Evolutionary conservation across 2,113 vertebrate species (phyloP), one percentile per base, ranked within the genome.

Genomic region (Odobenus rosmarus): DNA sequence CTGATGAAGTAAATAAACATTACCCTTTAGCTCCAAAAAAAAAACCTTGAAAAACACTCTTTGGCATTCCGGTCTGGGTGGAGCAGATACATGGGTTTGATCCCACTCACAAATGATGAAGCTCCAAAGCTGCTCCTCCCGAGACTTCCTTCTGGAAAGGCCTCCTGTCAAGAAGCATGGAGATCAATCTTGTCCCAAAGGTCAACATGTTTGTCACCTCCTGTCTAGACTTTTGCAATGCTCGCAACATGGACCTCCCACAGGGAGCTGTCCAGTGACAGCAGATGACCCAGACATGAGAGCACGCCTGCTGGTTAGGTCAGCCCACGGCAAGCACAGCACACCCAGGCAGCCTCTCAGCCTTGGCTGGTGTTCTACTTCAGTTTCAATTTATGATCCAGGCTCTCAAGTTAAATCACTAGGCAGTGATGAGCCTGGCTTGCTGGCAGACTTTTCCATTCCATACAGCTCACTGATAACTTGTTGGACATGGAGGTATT

Each of bases 171-270:
- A 82, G 95, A 98, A 86, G 79, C 51, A 61, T 26, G 16, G 71
- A 97, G 92, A 97, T 97, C 92, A 94, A 96, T 98, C 95, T 90
- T 19, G 0, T 95, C 92, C 84, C 92, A 97, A 98, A 98, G 94
- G 97, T 98, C 97, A 98, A 82, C 4, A 6, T 94, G 85, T 94
- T 96, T 98, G 97, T 98, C 96, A 98, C 96, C 97, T 98, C 96
- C 96, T 96, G 98, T 98, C 98, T 98, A 97, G 97, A 98, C 97
- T 88, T 19, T 67, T 94, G 95, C 94, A 86, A 51, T 42, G 84
- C 88, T 98, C 33, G 6, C 12, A 24, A 92, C 97, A 88, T 87
- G 71, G 90, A 92, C 93, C 90, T 97, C 97, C 97, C 97, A 90
- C 33, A 53, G 95, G 97, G 97, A 98, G 87, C 77, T 0, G 3